Evolutionary conservation across 2,888 invertebrate genomes (phyloP), one percentile per base, ranked within the genome.

Genomic region (Prosapia bicincta): DNA sequence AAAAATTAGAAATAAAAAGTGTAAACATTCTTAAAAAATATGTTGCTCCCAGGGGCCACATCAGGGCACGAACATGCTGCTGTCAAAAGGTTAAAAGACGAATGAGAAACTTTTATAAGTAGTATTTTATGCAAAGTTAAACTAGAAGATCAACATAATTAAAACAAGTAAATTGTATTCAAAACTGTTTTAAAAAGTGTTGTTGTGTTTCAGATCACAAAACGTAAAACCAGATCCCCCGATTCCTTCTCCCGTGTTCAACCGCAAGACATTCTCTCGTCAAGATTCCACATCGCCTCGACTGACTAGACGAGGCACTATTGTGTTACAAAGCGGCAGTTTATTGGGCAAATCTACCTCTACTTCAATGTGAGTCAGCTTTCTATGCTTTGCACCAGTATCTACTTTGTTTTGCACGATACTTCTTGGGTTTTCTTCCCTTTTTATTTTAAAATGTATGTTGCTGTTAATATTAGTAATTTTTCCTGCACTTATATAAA

Each of bases 261-360:
- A 80, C 26, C 82, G 84, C 74, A 84, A 83, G 81, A 32, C 81
- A 38, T 81, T 82, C 38, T 83, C 83, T 24, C 80, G 81, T 30
- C 82, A 82, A 72, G 82, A 82, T 54, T 81, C 83, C 70, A 80
- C 82, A 24, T 83, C 83, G 30, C 82, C 83, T 76, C 77, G 82
- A 26, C 77, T 81, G 24, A 78, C 78, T 26, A 81, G 83, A 13
- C 78, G 82, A 9, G 78, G 78, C 15, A 81, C 79, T n/a, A 78
- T 80, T 76, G 79, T 81, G 20, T 71, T 78, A n/a, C 69, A 68
- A 10, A 28, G 65, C 30, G 66, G 77, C n/a, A 72, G 75, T 69
- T 79, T 80, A 13, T 67, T 32, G 0, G 66, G 66, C 26, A 30
- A 69, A 13, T 74, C 74, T 30, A 74, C 74, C 15, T 73, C 73